phyloP scores from a whole-genome alignment of 2,888 invertebrate genomes.

The Kryphioiulus occultus region DNA sequence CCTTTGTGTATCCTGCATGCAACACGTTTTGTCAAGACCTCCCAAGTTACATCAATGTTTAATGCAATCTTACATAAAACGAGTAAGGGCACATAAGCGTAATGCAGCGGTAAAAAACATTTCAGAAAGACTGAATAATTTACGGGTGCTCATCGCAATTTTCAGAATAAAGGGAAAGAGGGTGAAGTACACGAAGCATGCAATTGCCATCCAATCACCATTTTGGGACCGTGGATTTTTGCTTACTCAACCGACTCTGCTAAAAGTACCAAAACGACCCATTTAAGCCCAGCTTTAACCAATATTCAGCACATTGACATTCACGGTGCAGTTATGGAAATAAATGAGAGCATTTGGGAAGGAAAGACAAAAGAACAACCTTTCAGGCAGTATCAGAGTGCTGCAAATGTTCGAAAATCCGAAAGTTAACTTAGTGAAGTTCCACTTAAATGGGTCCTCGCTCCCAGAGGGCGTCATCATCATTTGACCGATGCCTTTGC shows the following conservation, averaged over 20 bases:
- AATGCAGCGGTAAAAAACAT: background rate
- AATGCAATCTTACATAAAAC: background rate
- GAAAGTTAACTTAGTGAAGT: background rate
- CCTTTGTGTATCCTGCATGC: background rate
- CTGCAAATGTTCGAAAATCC: background rate
- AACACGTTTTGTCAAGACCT: background rate
- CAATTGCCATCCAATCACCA: background rate
- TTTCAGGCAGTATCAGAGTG: background rate
- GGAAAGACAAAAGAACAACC: background rate
- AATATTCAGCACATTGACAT: background rate
- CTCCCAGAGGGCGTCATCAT: background rate
- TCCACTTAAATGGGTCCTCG: background rate
- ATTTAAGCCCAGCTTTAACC: conserved; percentile 18
- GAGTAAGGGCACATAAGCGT: background rate
- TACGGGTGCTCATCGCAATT: background rate
- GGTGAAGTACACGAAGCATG: background rate
- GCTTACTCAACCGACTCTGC: background rate
- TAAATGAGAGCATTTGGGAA: background rate
- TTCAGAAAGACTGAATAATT: background rate
- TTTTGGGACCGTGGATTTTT: background rate
- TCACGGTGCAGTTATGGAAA: background rate
- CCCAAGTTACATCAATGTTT: background rate
- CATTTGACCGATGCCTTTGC: background rate
- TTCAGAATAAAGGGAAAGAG: background rate
- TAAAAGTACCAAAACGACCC: background rate